These are phyloP conservation scores for Zygogramma bicolorata DNA, from an alignment of 2,888 invertebrate species.

Conservation along the genomic window DNA sequence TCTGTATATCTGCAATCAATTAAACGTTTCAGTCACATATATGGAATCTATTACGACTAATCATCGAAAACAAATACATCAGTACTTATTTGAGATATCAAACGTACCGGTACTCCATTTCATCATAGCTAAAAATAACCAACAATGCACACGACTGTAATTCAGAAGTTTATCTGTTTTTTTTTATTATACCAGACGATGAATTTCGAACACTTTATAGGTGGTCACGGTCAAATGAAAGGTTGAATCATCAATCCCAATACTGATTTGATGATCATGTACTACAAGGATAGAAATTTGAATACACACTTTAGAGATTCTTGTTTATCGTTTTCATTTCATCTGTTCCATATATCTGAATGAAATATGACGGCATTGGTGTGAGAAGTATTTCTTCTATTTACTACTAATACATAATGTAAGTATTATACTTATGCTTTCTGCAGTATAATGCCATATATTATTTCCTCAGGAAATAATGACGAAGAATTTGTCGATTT, in stretches of 20 bases:
- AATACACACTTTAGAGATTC: too few relatives aligned
- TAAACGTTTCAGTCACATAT: not conserved
- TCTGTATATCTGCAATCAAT: not conserved
- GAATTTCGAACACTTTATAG: not conserved
- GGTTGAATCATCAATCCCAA: not conserved
- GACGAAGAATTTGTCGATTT: too few relatives aligned
- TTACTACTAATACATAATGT: too few relatives aligned
- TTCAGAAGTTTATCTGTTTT: not conserved
- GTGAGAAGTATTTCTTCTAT: too few relatives aligned
- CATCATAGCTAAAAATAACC: slow-evolving; percentile 8
- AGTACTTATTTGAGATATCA: not conserved
- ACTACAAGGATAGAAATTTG: too few relatives aligned
- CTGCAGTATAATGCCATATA: too few relatives aligned
- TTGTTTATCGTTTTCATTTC: too few relatives aligned
- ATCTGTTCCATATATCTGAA: too few relatives aligned
- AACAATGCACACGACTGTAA: slow-evolving; percentile 1
- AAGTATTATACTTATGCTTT: too few relatives aligned
- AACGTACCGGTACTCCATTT: not conserved
- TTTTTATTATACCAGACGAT: not conserved
- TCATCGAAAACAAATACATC: not conserved
- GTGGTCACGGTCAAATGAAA: not conserved
- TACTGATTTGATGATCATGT: too few relatives aligned
- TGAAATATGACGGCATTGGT: too few relatives aligned
- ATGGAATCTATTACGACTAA: not conserved
- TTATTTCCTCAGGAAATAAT: too few relatives aligned